A percentile compares a stretch with the other conserved stretches of the same genome.
Evolutionary conservation across 2,888 invertebrate species (phyloP).

Genomic region (Tipula confusa): DNA sequence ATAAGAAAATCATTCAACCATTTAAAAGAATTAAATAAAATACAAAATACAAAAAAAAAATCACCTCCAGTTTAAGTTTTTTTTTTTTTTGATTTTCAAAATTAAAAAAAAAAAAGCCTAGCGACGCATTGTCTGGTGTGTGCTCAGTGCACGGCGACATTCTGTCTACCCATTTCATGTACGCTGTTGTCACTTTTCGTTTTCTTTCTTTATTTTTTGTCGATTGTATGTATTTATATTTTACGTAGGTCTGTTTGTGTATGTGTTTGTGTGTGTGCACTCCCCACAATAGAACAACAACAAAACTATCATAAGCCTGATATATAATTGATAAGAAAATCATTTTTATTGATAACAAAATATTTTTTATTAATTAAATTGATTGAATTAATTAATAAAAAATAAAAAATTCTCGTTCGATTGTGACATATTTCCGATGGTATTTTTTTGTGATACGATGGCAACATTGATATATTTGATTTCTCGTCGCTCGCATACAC

Average conservation of each 20-base stretch:
- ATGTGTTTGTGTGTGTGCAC: no score
- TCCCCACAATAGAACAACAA: background rate
- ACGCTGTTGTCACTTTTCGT: constrained; percentile 59
- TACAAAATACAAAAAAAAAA: background rate
- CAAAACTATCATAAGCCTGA: no score
- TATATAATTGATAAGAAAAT: background rate
- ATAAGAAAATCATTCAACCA: constrained; percentile 30
- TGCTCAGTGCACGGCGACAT: constrained; percentile 81
- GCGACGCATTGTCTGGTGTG: constrained; percentile 72
- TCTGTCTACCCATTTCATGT: constrained; percentile 81
- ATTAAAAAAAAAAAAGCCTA: constrained; percentile 38
- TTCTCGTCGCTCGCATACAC: background rate
- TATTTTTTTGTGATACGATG: background rate
- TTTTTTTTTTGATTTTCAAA: constrained; percentile 17
- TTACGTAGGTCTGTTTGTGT: background rate
- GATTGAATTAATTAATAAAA: background rate
- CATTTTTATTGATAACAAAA: background rate
- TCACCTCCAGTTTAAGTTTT: constrained; percentile 28
- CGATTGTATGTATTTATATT: no score
- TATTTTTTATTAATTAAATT: background rate
- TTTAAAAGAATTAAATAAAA: constrained; percentile 20
- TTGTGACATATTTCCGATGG: background rate
- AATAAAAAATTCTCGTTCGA: background rate
- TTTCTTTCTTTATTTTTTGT: background rate
- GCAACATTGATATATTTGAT: constrained; percentile 21